Evolutionary conservation across 2,888 invertebrate genomes (phyloP).

Genomic region (Lasioglossum malachurum): DNA sequence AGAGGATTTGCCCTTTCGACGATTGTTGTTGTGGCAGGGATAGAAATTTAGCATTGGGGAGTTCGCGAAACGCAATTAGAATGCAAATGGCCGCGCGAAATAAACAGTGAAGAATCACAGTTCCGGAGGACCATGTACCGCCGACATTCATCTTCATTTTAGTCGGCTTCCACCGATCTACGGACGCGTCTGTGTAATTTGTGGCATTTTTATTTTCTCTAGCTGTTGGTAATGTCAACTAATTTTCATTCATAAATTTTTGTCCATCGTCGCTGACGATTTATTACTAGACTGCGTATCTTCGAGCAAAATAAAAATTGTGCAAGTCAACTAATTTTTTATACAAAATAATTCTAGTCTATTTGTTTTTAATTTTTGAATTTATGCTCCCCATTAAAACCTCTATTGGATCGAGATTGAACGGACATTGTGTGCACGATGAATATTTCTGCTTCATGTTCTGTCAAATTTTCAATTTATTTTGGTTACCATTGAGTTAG

Average conservation of each 20-base stretch:
- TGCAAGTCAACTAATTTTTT: no score
- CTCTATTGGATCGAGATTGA: neutral
- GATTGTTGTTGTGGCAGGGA: neutral
- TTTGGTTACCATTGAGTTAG: neutral
- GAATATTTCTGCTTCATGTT: neutral
- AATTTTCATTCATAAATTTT: constrained; percentile 32
- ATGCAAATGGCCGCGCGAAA: constrained; percentile 31
- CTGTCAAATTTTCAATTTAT: neutral
- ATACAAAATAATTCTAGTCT: no score
- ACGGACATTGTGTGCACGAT: neutral
- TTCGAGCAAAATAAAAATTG: no score
- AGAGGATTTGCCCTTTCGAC: neutral
- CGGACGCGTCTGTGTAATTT: constrained; percentile 39
- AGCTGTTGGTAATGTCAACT: constrained; percentile 8
- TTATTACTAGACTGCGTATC: no score
- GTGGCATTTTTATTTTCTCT: neutral
- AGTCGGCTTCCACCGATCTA: constrained; percentile 37
- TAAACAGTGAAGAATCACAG: constrained; percentile 25
- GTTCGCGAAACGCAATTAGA: constrained; percentile 3
- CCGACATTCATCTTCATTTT: constrained; percentile 51
- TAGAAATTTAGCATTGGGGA: neutral
- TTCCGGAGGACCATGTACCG: constrained; percentile 16
- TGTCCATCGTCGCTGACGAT: neutral
- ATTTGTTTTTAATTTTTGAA: neutral
- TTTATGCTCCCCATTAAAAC: neutral